Percentiles rank a stretch among this genome's conserved stretches.
Evolutionary conservation across 2,888 invertebrate species (phyloP).

Genomic region (Plutella xylostella): DNA sequence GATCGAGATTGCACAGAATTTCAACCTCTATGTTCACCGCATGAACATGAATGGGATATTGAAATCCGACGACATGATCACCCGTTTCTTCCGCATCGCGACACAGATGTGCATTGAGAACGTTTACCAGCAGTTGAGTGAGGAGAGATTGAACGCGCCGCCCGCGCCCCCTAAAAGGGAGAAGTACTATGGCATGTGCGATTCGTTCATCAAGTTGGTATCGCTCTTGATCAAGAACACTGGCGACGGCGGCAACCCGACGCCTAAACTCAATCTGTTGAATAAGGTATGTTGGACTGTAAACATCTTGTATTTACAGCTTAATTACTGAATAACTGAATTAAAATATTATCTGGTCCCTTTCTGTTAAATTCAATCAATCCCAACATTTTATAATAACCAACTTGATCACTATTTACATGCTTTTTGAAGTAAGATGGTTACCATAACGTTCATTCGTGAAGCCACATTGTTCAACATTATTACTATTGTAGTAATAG

Average conservation of each 20-base stretch:
- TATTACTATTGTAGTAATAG: too few relatives aligned
- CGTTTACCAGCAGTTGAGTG: slow-evolving; percentile 86
- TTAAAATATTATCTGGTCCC: too few relatives aligned
- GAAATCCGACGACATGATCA: slow-evolving; percentile 97
- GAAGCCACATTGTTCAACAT: too few relatives aligned
- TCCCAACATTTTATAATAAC: too few relatives aligned
- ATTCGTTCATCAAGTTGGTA: slow-evolving; percentile 94
- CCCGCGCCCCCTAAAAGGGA: slow-evolving; percentile 76
- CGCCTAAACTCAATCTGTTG: slow-evolving; percentile 96
- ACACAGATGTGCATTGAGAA: slow-evolving; percentile 97
- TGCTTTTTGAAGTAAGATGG: too few relatives aligned
- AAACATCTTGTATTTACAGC: too few relatives aligned
- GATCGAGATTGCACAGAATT: slow-evolving; percentile 90
- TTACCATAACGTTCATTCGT: too few relatives aligned
- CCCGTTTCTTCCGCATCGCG: slow-evolving; percentile 95
- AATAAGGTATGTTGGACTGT: slow-evolving; percentile 80
- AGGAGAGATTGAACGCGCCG: slow-evolving; percentile 74
- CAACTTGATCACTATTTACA: too few relatives aligned
- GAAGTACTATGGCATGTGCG: slow-evolving; percentile 95
- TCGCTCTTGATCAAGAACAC: slow-evolving; percentile 95
- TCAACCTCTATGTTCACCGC: slow-evolving; percentile 93
- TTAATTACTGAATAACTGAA: too few relatives aligned
- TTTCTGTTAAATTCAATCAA: too few relatives aligned
- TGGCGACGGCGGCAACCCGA: slow-evolving; percentile 89
- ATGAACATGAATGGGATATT: slow-evolving; percentile 93